Evolutionary conservation across 2,113 vertebrate species (phyloP).

Genomic region (Amazona vittata): DNA sequence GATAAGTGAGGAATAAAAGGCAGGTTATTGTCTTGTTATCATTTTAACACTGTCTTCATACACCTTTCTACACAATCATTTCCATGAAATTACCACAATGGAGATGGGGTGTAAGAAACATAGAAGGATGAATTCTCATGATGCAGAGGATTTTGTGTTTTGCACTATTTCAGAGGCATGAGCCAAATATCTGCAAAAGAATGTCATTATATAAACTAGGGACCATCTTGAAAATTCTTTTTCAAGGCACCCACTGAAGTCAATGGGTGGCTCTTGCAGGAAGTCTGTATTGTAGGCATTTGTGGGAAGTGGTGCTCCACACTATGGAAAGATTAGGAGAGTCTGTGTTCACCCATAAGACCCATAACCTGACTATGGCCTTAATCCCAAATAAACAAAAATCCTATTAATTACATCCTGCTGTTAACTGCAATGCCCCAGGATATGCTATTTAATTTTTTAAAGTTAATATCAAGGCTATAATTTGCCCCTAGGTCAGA

Average conservation of each 20-base stretch:
- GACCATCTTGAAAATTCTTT: background rate
- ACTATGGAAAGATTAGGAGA: background rate
- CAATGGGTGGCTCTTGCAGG: background rate
- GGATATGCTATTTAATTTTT: background rate
- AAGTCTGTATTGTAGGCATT: background rate
- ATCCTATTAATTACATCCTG: background rate
- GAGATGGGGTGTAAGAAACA: background rate
- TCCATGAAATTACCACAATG: background rate
- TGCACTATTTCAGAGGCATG: background rate
- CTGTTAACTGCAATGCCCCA: background rate
- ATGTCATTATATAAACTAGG: background rate
- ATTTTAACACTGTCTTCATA: background rate
- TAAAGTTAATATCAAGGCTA: accelerated
- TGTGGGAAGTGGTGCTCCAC: background rate
- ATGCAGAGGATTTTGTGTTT: background rate
- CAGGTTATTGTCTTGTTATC: background rate
- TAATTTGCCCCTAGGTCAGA: background rate
- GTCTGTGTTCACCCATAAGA: background rate
- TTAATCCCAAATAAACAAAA: background rate
- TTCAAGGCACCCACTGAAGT: background rate
- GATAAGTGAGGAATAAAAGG: background rate
- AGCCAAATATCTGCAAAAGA: background rate
- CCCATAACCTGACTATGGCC: background rate
- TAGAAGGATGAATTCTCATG: background rate
- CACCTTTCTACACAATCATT: background rate